phyloP scores from a whole-genome alignment of 1,140 invertebrate species.

The Pinna nobilis region DNA sequence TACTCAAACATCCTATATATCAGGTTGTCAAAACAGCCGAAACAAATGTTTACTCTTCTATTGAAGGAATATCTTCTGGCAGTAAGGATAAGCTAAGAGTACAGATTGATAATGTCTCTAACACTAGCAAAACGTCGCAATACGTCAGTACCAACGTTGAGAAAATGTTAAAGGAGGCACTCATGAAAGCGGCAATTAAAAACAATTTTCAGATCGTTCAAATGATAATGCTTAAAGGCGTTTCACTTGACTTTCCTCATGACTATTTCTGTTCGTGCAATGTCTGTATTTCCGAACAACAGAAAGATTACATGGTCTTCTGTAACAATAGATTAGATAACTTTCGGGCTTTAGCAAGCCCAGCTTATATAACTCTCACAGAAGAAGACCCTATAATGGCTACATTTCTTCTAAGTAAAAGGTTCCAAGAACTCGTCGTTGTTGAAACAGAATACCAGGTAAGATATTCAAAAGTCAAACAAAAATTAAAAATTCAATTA shows the following conservation, averaged over 20 bases:
- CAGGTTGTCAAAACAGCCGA: background rate
- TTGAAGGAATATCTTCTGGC: background rate
- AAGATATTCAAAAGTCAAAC: background rate
- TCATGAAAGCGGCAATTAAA: slow-evolving; percentile 77
- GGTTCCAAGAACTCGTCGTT: slow-evolving; percentile 54
- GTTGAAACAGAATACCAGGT: slow-evolving; percentile 68
- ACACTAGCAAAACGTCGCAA: background rate
- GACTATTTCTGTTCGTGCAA: slow-evolving; percentile 76
- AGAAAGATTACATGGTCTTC: slow-evolving; percentile 80
- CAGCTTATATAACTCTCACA: slow-evolving; percentile 78
- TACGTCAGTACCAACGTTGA: background rate
- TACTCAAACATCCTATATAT: slow-evolving; percentile 31
- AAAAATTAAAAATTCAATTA: too few relatives aligned
- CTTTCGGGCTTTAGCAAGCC: slow-evolving; percentile 92
- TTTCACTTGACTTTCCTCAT: slow-evolving; percentile 74
- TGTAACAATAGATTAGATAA: slow-evolving; percentile 86
- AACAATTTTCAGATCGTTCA: slow-evolving; percentile 79
- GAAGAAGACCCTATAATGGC: slow-evolving; percentile 70
- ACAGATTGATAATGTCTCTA: background rate
- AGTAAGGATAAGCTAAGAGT: too few relatives aligned
- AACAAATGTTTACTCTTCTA: too few relatives aligned
- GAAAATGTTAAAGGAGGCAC: slow-evolving; percentile 73
- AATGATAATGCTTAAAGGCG: slow-evolving; percentile 75
- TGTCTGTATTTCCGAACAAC: slow-evolving; percentile 72
- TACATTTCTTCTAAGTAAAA: slow-evolving; percentile 69